Percentiles rank a stretch among this genome's conserved stretches.
phyloP scores from a whole-genome alignment of 2,113 vertebrate species.

The Nothobranchius kuhntae region DNA sequence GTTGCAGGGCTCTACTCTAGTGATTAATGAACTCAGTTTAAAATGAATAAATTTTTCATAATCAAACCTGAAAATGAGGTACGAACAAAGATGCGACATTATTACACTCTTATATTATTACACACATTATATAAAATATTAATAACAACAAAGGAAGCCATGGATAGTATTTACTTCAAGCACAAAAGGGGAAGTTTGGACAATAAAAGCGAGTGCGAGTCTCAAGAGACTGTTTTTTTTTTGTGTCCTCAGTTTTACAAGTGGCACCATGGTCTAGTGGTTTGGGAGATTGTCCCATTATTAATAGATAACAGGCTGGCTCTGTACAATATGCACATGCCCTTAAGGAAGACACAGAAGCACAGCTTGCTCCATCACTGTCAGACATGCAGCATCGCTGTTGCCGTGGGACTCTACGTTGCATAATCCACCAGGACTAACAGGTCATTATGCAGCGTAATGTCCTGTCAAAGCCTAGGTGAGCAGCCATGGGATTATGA shows the following conservation, averaged over 20 bases:
- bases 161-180: conserved; percentile 7
- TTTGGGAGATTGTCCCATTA: conserved; percentile 43
- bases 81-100: too few relatives aligned
- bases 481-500: conserved; percentile 37
- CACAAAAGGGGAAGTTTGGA: conserved; percentile 2
- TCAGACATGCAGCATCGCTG: conserved; percentile 36
- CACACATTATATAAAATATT: neutral
- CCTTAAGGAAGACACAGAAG: conserved; percentile 40
- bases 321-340: conserved; percentile 39
- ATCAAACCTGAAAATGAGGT: too few relatives aligned
- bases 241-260: conserved; percentile 12
- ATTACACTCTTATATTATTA: too few relatives aligned
- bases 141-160: neutral
- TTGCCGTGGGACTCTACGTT: conserved; percentile 35
- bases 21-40: too few relatives aligned
- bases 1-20: too few relatives aligned
- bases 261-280: conserved; percentile 9
- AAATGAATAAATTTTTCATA: too few relatives aligned
- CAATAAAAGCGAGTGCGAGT: neutral
- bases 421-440: conserved; percentile 61
- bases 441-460: conserved; percentile 51
- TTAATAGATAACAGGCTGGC: conserved; percentile 47
- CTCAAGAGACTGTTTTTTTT: neutral
- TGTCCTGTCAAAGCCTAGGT: conserved; percentile 43
- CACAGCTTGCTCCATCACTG: conserved; percentile 48